These are phyloP conservation scores for Serranochromis macrocephalus DNA, from an alignment of 2,113 vertebrate genomes.

Conservation along the genomic window DNA sequence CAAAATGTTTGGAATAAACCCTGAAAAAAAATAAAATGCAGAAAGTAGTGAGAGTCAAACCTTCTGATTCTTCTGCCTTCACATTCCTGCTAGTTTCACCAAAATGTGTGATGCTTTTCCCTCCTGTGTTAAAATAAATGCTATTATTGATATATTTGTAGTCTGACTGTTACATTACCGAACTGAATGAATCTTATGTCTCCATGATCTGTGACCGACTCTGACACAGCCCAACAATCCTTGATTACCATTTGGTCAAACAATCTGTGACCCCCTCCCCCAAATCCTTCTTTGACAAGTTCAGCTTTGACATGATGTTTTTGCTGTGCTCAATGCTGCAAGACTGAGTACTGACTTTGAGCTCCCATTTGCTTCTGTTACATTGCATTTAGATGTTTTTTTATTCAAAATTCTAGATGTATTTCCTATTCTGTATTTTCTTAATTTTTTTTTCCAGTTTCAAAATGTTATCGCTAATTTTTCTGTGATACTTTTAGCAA, in stretches of 20 bases:
- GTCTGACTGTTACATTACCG: background rate
- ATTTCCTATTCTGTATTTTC: background rate
- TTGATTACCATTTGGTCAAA: background rate
- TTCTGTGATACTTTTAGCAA: background rate
- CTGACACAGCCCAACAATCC: background rate
- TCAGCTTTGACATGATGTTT: background rate
- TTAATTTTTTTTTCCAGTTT: background rate
- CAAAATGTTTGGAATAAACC: background rate
- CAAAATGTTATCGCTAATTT: fast-evolving
- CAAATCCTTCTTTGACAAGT: background rate
- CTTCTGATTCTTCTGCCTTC: background rate
- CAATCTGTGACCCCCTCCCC: background rate
- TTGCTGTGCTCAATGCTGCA: background rate
- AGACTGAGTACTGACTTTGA: background rate
- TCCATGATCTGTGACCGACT: background rate
- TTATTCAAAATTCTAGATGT: background rate
- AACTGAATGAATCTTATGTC: background rate
- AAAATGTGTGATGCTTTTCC: background rate
- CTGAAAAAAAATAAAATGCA: background rate
- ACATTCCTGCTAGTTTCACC: background rate
- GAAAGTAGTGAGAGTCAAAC: background rate
- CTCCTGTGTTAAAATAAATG: background rate
- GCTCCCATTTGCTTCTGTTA: background rate
- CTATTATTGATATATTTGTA: background rate
- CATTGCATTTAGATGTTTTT: background rate